Base-by-base conservation (phyloP, 2,888 invertebrate genomes). In the Mactromeris polynyma region DNA sequence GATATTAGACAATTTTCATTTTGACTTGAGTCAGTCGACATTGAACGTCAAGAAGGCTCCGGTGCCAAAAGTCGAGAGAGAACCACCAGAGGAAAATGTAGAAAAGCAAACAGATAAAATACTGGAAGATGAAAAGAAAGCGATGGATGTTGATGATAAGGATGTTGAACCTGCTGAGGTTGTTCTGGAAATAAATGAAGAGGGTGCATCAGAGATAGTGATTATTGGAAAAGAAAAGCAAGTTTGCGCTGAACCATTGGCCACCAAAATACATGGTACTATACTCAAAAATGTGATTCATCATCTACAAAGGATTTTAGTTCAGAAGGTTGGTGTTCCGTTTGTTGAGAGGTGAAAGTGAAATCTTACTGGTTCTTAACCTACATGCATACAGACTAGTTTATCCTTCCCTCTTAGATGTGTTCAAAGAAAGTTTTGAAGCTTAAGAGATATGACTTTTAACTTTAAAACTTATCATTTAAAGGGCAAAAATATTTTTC, bases 1-100 rank as follows among this genome's bases (percentile, higher is more conserved):
- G 0, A 98, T 99, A 90, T 97, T 99, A 91, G 98, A 99, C 96
- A 98, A 98, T 0, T 99, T 99, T 96, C 99, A 99, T 97, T 99
- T 98, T 96, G 98, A 99, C 97, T 97, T 99, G 81, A 91, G 92
- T 26, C 91, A 94, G 9, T 93, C 94, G 14, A 87, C 92, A 31
- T 85, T 90, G 58, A 89, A 90, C 31, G 92, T 92, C 51, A 92
- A 91, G 82, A 88, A 89, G 17, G 79, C 88, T 26, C 94, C 94
- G 1, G 83, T 87, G 17, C 86, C 86, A 9, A 87, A 87, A 54
- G 86, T 87, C 19, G 86, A 87, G 38, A 36, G 86, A 21, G 82
- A 79, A 83, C 86, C 64, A 77, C n/a, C 69, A 81, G 83, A 88
- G 78, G 86, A 73, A 1, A 40, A 19, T 42, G 85, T 78, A 21